Conservation (phyloP, 2,888 invertebrate genomes). For the Oasisia sp. region DNA sequence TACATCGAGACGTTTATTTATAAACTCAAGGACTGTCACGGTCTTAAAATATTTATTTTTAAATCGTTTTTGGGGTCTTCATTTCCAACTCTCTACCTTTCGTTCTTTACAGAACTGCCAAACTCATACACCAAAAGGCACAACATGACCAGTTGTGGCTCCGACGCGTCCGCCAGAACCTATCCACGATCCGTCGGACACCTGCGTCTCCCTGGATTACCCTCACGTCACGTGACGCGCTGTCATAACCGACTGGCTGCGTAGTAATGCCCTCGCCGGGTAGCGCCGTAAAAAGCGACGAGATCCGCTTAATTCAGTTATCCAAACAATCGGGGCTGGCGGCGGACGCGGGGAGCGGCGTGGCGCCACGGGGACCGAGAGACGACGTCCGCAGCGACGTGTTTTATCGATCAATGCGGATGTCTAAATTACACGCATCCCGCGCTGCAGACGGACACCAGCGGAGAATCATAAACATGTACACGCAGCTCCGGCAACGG, state of each 20-base stretch:
- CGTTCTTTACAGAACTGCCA: neutral
- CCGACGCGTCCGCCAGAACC: neutral
- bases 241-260: neutral
- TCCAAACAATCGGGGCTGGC: neutral
- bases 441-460: neutral
- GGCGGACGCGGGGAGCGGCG: neutral
- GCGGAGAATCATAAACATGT: neutral
- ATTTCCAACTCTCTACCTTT: neutral
- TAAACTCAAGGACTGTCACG: too few relatives aligned
- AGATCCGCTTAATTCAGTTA: conserved; percentile 6
- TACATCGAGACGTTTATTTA: too few relatives aligned
- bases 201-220: neutral
- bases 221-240: neutral
- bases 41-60: neutral
- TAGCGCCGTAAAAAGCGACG: neutral
- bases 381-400: neutral
- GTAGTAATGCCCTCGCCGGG: neutral
- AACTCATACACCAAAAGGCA: neutral
- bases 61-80: neutral
- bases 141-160: neutral
- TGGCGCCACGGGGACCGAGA: neutral
- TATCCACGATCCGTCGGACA: neutral
- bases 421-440: conserved; percentile 5
- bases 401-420: neutral
- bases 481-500: neutral